phyloP scores from a whole-genome alignment of 2,888 invertebrate genomes.

The Polia nebulosa region DNA sequence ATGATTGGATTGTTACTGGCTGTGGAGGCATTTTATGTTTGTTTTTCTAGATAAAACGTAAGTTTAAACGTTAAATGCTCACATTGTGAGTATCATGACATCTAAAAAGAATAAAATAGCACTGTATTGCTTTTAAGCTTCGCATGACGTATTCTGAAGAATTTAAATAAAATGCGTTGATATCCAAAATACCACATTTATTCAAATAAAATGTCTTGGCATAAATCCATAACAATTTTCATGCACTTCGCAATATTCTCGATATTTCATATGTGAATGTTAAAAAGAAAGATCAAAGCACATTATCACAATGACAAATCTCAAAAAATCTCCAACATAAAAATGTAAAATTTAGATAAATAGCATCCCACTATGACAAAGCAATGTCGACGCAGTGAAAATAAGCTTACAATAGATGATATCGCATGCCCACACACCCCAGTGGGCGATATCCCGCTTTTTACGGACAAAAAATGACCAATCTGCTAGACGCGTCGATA shows the following conservation, averaged over 20 bases:
- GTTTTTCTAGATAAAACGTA: background rate
- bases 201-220: constrained; percentile 40
- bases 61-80: no score
- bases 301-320: constrained; percentile 63
- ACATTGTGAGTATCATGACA: background rate
- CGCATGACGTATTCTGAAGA: background rate
- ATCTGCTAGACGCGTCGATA: constrained; percentile 84
- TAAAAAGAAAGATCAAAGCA: constrained; percentile 47
- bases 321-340: constrained; percentile 54
- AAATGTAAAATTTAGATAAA: constrained; percentile 63
- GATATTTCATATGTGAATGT: constrained; percentile 5
- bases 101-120: background rate
- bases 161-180: constrained; percentile 8
- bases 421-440: constrained; percentile 75
- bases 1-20: constrained; percentile 34
- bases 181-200: background rate
- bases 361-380: constrained; percentile 64
- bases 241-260: constrained; percentile 15
- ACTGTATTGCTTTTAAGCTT: background rate
- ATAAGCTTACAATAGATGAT: constrained; percentile 70
- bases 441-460: constrained; percentile 77
- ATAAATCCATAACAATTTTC: constrained; percentile 23
- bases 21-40: background rate
- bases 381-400: constrained; percentile 63
- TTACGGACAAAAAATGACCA: constrained; percentile 87